Evolutionary conservation across 2,888 invertebrate species (phyloP).

Genomic region (Himalopsyche tibetana): DNA sequence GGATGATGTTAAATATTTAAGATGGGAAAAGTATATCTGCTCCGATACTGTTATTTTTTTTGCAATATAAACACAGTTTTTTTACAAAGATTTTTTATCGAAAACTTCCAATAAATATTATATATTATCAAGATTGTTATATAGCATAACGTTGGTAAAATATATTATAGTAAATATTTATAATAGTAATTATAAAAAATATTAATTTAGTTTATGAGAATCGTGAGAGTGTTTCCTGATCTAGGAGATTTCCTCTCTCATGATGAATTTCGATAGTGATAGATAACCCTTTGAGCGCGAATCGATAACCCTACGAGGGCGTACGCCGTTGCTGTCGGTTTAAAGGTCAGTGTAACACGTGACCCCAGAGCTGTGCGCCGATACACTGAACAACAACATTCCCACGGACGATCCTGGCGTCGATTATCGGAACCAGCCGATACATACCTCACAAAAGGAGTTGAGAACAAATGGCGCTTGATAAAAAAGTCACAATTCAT

Average conservation of each 20-base stretch:
- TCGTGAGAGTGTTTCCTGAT: conserved; percentile 7
- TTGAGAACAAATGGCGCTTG: background rate
- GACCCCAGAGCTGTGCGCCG: conserved; percentile 61
- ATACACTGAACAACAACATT: conserved; percentile 50
- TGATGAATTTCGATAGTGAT: conserved; percentile 26
- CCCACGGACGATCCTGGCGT: conserved; percentile 60
- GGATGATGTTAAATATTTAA: too few relatives aligned
- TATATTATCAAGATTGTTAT: background rate
- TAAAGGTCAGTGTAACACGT: conserved; percentile 65
- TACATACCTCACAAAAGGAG: background rate
- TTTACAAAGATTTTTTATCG: too few relatives aligned
- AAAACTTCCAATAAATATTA: background rate
- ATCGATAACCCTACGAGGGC: conserved; percentile 36
- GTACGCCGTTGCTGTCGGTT: conserved; percentile 39
- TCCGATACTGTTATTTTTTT: too few relatives aligned
- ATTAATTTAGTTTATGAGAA: conserved; percentile 12
- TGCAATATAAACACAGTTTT: too few relatives aligned
- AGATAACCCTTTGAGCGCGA: conserved; percentile 34
- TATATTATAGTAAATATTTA: background rate
- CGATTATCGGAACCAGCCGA: conserved; percentile 58
- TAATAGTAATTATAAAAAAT: background rate
- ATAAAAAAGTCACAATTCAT: too few relatives aligned
- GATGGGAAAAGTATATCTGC: too few relatives aligned
- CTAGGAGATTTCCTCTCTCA: conserved; percentile 10
- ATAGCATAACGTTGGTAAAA: background rate